Conservation (phyloP, 1,140 invertebrate genomes). For the Philotrypesis tridentata region DNA sequence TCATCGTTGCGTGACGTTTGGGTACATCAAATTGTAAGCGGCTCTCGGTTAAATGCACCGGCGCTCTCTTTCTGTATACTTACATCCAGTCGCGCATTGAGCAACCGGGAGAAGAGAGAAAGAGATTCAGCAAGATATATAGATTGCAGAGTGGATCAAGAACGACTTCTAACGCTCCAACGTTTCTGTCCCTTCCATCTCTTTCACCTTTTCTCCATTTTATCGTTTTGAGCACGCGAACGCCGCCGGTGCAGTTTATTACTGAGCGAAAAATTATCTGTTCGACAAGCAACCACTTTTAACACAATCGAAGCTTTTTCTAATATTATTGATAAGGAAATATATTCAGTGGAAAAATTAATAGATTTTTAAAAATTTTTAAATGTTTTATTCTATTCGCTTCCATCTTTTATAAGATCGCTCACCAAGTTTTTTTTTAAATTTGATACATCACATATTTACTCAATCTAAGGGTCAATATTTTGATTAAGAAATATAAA, state of each 20-base stretch:
- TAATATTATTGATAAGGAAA: neutral
- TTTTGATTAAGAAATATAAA: too few relatives aligned
- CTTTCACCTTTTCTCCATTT: neutral
- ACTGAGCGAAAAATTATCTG: neutral
- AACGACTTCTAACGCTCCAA: neutral
- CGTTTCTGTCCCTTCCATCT: neutral
- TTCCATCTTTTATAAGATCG: too few relatives aligned
- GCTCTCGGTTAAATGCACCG: neutral
- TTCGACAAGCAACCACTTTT: neutral
- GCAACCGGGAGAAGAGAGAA: neutral
- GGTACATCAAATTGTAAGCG: neutral
- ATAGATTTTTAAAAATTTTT: too few relatives aligned
- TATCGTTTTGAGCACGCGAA: neutral
- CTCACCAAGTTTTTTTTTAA: too few relatives aligned
- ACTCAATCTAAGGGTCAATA: too few relatives aligned
- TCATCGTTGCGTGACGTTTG: neutral
- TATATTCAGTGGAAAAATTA: too few relatives aligned
- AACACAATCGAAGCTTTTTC: neutral
- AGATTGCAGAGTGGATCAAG: neutral
- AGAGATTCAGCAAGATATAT: neutral
- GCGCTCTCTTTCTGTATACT: neutral
- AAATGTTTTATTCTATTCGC: too few relatives aligned
- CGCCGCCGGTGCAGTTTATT: neutral
- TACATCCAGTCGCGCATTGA: neutral
- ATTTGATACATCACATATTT: too few relatives aligned